phyloP scores from a whole-genome alignment of 1,140 invertebrate species.

The Lanistes nyassanus region DNA sequence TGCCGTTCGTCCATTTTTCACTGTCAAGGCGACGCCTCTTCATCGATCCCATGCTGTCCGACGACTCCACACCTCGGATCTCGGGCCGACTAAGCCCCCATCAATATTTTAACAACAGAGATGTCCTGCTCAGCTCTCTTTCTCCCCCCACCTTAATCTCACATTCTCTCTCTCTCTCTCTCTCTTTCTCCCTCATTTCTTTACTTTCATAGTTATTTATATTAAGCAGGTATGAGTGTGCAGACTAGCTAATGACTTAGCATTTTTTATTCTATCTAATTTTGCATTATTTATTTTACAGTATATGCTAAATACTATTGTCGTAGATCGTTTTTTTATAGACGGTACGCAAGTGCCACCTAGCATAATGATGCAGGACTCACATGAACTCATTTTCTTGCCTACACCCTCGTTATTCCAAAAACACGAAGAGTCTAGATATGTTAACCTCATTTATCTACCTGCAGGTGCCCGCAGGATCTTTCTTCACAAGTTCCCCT shows the following conservation, averaged over 20 bases:
- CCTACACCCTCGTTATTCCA: no score
- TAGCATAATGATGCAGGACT: not conserved
- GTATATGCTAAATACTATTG: not conserved
- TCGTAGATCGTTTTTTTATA: not conserved
- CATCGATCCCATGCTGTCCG: not conserved
- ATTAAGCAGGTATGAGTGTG: not conserved
- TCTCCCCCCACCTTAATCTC: not conserved
- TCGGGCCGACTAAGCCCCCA: no score
- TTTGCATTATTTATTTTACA: not conserved
- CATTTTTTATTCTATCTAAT: not conserved
- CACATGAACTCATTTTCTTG: not conserved
- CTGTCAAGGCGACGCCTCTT: not conserved
- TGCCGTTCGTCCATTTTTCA: no score
- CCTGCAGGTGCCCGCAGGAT: no score
- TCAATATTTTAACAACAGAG: not conserved
- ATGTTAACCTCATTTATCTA: no score
- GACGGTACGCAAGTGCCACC: not conserved
- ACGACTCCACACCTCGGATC: not conserved
- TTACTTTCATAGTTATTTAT: not conserved
- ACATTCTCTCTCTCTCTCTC: not conserved
- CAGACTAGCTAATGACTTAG: not conserved
- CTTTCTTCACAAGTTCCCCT: no score
- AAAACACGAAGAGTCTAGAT: no score
- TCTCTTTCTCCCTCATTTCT: not conserved
- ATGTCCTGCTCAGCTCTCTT: not conserved